Conservation (phyloP, 1,140 invertebrate genomes). For the Harpegnathos saltator region DNA sequence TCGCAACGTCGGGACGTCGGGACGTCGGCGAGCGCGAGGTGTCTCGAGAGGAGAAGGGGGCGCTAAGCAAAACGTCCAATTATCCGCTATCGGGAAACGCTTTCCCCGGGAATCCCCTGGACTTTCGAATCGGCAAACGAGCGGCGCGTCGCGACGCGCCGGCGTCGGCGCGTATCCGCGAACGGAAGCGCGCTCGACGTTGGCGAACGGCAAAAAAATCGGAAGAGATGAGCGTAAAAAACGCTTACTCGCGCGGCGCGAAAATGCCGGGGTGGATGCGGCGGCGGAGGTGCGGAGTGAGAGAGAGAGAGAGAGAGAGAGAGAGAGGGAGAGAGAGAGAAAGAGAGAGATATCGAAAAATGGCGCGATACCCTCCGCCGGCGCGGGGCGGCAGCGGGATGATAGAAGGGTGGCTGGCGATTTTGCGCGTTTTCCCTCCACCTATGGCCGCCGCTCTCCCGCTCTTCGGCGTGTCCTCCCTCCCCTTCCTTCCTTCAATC, state of each 20-base stretch:
- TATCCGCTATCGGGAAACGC: constrained; percentile 27
- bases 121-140: constrained; percentile 44
- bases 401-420: constrained; percentile 58
- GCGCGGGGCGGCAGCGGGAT: constrained; percentile 41
- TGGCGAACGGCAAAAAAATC: constrained; percentile 39
- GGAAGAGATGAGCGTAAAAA: constrained; percentile 39
- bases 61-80: constrained; percentile 31
- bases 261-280: background rate
- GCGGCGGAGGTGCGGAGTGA: background rate
- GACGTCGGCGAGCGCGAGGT: too few relatives aligned
- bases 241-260: constrained; percentile 33
- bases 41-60: too few relatives aligned
- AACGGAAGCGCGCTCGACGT: constrained; percentile 46
- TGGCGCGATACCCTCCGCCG: constrained; percentile 65
- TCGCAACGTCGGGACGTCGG: too few relatives aligned
- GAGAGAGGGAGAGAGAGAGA: constrained; percentile 1
- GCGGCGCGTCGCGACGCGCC: background rate
- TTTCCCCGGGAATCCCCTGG: background rate
- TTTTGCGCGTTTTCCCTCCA: constrained; percentile 69
- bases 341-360: constrained; percentile 70
- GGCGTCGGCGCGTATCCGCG: constrained; percentile 36
- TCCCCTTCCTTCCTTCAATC: constrained; percentile 34
- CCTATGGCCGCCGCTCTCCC: constrained; percentile 65
- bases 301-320: constrained; percentile 47
- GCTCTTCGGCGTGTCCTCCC: constrained; percentile 20